A percentile compares a stretch with the other conserved stretches of the same genome.
Evolutionary conservation across 2,888 invertebrate genomes (phyloP).

Genomic region (Chelonus formosanus): DNA sequence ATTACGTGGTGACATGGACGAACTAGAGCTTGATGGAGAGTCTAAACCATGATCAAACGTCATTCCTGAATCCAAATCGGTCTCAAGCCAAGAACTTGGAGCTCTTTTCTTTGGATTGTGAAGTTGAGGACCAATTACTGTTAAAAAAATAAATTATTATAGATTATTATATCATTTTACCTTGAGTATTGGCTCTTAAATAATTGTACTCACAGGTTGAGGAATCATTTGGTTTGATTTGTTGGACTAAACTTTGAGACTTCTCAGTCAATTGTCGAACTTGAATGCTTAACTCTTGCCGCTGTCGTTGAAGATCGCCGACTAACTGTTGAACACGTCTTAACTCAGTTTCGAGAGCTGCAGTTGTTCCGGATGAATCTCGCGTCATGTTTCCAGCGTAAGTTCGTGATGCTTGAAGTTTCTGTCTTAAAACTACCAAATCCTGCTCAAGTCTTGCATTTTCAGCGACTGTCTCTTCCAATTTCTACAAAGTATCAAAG

Average conservation of each 20-base stretch:
- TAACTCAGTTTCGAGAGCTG: conserved; percentile 81
- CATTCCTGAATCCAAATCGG: conserved; percentile 85
- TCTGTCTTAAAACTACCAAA: conserved; percentile 83
- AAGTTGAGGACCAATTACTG: conserved; percentile 49
- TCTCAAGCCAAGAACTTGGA: conserved; percentile 84
- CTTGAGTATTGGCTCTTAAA: conserved; percentile 1
- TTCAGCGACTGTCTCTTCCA: conserved; percentile 91
- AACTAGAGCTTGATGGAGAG: conserved; percentile 55
- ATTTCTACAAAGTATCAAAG: conserved; percentile 69
- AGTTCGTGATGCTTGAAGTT: conserved; percentile 77
- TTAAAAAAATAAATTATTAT: not conserved
- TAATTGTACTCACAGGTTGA: conserved; percentile 13
- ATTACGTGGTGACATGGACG: conserved; percentile 47
- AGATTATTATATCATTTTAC: not conserved
- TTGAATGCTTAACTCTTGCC: conserved; percentile 86
- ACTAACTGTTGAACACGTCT: conserved; percentile 85
- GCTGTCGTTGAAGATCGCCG: conserved; percentile 84
- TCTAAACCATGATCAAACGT: conserved; percentile 77
- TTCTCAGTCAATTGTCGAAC: conserved; percentile 86
- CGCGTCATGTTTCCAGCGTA: conserved; percentile 57
- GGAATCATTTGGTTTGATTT: conserved; percentile 66
- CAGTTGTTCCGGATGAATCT: conserved; percentile 68
- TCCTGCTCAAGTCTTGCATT: conserved; percentile 90
- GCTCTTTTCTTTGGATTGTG: conserved; percentile 69
- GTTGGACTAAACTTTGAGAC: conserved; percentile 75